These are phyloP conservation scores for Gryllus longicercus DNA, from an alignment of 2,888 invertebrate species.

Conservation along the genomic window DNA sequence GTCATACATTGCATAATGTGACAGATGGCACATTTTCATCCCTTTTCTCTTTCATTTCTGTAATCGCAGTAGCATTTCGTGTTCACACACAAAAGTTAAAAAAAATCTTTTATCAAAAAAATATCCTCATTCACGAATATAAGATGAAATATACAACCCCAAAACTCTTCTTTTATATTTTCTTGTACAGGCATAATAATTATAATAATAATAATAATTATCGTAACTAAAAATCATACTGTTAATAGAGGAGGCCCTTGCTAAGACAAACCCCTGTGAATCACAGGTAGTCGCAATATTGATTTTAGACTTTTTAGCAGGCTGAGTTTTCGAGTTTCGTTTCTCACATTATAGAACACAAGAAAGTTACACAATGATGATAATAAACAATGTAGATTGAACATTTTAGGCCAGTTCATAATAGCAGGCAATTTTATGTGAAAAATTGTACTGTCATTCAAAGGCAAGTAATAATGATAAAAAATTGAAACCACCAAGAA, in stretches of 20 bases:
- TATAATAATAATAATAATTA: too few species aligned
- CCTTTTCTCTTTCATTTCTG: not conserved
- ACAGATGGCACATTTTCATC: not conserved
- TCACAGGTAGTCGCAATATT: not conserved
- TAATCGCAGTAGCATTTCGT: not conserved
- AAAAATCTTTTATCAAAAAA: not conserved
- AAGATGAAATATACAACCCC: slow-evolving; percentile 8
- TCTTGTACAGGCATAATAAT: not conserved
- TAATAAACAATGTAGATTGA: not conserved
- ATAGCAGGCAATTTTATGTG: not conserved
- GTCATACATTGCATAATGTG: not conserved
- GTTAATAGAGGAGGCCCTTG: not conserved
- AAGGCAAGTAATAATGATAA: not conserved
- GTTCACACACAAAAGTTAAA: not conserved
- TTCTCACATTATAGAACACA: too few species aligned
- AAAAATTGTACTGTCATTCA: not conserved
- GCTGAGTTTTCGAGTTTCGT: too few species aligned
- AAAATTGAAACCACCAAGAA: not conserved
- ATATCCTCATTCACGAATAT: not conserved
- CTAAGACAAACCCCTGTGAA: not conserved
- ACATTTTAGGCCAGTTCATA: not conserved
- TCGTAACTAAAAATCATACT: not conserved
- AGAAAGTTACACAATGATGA: too few species aligned
- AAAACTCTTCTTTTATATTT: not conserved
- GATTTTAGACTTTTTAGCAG: not conserved